Conservation (phyloP, 2,113 vertebrate genomes). For the Tachysurus vachellii region DNA sequence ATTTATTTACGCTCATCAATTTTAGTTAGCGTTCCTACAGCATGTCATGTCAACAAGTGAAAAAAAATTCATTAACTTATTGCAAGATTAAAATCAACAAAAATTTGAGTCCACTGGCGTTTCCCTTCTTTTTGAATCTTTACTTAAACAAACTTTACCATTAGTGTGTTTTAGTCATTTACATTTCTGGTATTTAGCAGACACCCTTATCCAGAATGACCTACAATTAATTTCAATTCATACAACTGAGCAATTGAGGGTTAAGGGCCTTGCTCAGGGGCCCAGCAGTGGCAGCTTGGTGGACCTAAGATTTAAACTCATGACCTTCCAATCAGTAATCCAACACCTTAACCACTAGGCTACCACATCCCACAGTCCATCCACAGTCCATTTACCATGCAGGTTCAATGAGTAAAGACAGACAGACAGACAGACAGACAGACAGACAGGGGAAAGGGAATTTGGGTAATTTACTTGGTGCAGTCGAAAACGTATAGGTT, state of each 20-base stretch:
- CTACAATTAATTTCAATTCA: too few species aligned
- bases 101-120: background rate
- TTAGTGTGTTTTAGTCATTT: slow-evolving; percentile 18
- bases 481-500: slow-evolving; percentile 27
- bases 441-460: background rate
- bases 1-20: background rate
- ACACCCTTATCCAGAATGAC: too few species aligned
- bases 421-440: background rate
- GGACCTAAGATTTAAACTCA: too few species aligned
- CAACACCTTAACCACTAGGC: too few species aligned
- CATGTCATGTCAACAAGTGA: background rate
- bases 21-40: background rate
- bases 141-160: background rate
- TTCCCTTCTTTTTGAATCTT: background rate
- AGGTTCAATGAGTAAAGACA: slow-evolving; percentile 2
- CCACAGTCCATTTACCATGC: slow-evolving; percentile 20
- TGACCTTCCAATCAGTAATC: background rate
- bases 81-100: background rate
- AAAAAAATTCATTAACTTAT: background rate
- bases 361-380: too few species aligned
- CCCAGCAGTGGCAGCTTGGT: too few species aligned
- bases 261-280: too few species aligned
- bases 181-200: too few species aligned
- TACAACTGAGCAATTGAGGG: too few species aligned
- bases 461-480: slow-evolving; percentile 25